A percentile compares a stretch with the other conserved stretches of the same genome.
Conservation (phyloP, 2,888 invertebrate genomes). For the Micoletzkya japonica region DNA sequence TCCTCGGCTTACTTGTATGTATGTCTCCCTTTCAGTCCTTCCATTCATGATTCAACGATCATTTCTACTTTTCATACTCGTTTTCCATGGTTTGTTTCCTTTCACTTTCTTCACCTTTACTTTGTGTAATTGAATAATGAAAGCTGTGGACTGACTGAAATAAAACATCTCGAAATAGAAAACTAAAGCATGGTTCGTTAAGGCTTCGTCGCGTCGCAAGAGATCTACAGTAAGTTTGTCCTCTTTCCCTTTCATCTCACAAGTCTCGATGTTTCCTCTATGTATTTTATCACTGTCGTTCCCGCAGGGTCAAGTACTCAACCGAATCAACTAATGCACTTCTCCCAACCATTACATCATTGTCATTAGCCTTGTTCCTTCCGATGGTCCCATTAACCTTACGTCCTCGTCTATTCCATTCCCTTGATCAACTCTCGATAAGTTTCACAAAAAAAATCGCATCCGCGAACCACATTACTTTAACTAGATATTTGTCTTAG, state of each 20-base stretch:
- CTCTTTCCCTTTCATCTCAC: background rate
- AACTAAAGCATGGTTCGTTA: background rate
- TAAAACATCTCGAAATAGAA: background rate
- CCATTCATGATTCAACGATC: background rate
- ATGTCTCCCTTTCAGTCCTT: background rate
- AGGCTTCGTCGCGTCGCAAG: slow-evolving; percentile 1
- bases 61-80: slow-evolving; percentile 1
- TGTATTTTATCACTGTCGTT: too few species aligned
- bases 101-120: background rate
- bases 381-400: too few species aligned
- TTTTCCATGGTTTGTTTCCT: background rate
- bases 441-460: too few species aligned
- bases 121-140: background rate
- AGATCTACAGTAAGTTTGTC: slow-evolving; percentile 9
- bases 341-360: too few species aligned
- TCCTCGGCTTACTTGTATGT: slow-evolving; percentile 3
- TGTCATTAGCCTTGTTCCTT: too few species aligned
- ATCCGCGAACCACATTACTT: too few species aligned
- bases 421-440: too few species aligned
- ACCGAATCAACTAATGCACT: background rate
- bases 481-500: too few species aligned
- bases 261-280: too few species aligned
- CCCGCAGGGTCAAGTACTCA: background rate
- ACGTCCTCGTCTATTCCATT: too few species aligned
- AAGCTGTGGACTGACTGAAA: too few species aligned